Percentiles rank a stretch among this genome's conserved stretches.
These are phyloP conservation scores for Lithosia quadra DNA, from an alignment of 2,888 invertebrate genomes.

Conservation along the genomic window DNA sequence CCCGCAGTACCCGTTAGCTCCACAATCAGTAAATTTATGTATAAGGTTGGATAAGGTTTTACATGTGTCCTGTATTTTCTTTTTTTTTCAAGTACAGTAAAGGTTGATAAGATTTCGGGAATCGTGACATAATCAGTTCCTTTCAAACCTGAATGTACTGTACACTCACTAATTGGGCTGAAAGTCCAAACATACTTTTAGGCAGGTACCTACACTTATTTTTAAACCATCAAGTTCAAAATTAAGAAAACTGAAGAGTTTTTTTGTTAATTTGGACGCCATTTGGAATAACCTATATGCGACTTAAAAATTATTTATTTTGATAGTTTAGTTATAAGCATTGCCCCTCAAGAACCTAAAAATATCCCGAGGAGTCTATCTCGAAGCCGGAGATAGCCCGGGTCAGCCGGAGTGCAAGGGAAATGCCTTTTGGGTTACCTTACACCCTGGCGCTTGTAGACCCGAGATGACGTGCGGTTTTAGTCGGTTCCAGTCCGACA, in stretches of 20 bases:
- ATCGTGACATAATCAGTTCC: neutral
- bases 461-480: no score
- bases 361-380: no score
- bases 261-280: neutral
- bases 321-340: no score
- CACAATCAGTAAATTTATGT: conserved; percentile 19
- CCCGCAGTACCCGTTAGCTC: conserved; percentile 36
- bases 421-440: no score
- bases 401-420: no score
- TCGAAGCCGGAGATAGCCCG: no score
- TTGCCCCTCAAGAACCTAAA: no score
- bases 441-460: no score
- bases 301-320: no score
- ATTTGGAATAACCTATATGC: neutral
- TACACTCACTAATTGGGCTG: neutral
- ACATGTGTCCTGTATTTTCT: conserved; percentile 3
- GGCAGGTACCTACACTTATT: no score
- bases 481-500: no score
- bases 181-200: neutral
- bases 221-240: neutral
- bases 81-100: conserved; percentile 18
- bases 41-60: conserved; percentile 16
- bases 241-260: neutral
- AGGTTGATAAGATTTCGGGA: conserved; percentile 7
- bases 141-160: neutral